phyloP scores from a whole-genome alignment of 2,113 vertebrate species.

The Butastur rufipennis region DNA sequence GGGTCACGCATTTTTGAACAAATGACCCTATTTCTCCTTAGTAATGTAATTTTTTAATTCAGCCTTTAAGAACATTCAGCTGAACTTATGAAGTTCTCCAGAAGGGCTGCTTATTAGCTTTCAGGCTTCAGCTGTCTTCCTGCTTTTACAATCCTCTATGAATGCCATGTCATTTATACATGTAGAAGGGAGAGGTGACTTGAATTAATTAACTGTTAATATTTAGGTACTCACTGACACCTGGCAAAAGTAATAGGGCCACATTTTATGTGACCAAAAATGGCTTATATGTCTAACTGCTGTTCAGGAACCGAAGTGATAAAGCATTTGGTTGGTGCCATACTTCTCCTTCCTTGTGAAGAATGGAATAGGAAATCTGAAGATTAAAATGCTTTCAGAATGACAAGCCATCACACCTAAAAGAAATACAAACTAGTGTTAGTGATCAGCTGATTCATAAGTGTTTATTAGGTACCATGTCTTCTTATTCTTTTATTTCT shows the following conservation, averaged over 20 bases:
- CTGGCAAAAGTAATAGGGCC: not conserved
- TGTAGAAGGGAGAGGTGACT: not conserved
- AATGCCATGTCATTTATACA: not conserved
- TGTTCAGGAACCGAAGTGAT: not conserved
- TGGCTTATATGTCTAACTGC: not conserved
- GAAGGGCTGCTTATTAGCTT: not conserved
- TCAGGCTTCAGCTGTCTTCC: not conserved
- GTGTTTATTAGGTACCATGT: not conserved
- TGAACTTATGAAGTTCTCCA: not conserved
- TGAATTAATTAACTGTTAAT: not conserved
- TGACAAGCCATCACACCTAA: not conserved
- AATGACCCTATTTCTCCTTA: not conserved
- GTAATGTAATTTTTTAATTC: not conserved
- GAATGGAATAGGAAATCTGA: not conserved
- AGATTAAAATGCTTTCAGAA: not conserved
- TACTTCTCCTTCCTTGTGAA: not conserved
- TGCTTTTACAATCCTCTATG: not conserved
- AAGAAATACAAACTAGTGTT: not conserved
- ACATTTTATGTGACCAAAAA: not conserved
- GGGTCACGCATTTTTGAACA: not conserved
- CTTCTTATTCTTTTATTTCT: not conserved
- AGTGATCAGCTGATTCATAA: not conserved
- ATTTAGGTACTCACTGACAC: not conserved
- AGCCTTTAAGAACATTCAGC: not conserved
- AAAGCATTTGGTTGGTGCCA: not conserved